Base-by-base conservation (phyloP, 1,140 invertebrate genomes). In the Drosophila ananassae region DNA sequence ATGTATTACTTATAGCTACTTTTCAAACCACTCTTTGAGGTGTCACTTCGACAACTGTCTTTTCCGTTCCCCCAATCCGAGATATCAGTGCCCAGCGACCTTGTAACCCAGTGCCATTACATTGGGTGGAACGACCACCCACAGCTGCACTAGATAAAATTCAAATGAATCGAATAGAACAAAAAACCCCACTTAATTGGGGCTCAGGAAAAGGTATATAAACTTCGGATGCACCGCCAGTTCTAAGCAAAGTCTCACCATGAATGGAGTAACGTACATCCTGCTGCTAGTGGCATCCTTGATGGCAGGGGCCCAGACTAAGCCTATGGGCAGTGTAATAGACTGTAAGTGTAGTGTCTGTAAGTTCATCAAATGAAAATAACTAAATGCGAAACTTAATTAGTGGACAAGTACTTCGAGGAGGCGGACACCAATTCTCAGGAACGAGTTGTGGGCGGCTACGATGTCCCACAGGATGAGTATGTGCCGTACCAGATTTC, bases 401-500 rank as follows among this genome's bases (percentile, higher is more conserved):
- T 12, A 91, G 90, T 91, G 51, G 90, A 91, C 25, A 69, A 68
- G 17, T 91, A 79, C 52, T 91, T 91, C 9, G 82, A 87, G 52
- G 37, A 48, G 3, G 59, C 52, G 6, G 85, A 91, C 13, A 47
- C 47, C 37, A 72, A 44, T n/a, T 91, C 90, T 2, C 82, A 89
- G 50, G 89, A 91, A 32, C 82, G 90, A 0, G 85, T 91, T 5
- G 90, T 91, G 1, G 90, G 90, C 6, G 90, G 90, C n/a, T 82
- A 83, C 21, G 85, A 77, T 57, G 80, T 91, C 13, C 71, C 77
- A 0, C 52, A 73, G 1, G 82, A 90, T 48, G 89, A 91, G 54
- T 90, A 91, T 30, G 78, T 91, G 46, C 85, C 90, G 41, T 91
- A 91, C 56, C 91, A 92, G 61, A 47, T 92, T 0, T 92, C 91